phyloP scores from a whole-genome alignment of 2,113 vertebrate species.

The Apeltes quadracus region DNA sequence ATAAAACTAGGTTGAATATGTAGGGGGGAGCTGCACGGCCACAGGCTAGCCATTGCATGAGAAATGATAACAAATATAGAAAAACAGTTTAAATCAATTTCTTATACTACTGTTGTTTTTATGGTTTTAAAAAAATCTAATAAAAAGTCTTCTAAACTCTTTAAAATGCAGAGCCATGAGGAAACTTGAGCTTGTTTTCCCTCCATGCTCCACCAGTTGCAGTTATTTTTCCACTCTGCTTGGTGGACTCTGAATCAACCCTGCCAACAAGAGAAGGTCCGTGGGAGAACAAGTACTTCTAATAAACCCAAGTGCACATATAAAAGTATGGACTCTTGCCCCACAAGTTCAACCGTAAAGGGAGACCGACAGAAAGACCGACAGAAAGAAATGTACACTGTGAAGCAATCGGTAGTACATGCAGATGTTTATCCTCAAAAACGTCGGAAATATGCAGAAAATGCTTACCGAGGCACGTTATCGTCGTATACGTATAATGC shows the following conservation, averaged over 20 bases:
- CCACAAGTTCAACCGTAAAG: slow-evolving; percentile 30
- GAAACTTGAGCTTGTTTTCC: background rate
- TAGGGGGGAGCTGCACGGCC: background rate
- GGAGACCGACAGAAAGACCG: slow-evolving; percentile 7
- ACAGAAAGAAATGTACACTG: slow-evolving; percentile 21
- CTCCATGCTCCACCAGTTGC: background rate
- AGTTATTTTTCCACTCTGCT: background rate
- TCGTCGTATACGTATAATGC: background rate
- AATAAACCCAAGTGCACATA: slow-evolving; percentile 5
- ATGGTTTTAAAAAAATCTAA: background rate
- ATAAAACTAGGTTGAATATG: background rate
- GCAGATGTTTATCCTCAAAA: slow-evolving; percentile 37
- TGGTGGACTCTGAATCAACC: background rate
- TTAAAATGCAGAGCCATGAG: background rate
- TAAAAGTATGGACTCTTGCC: slow-evolving; percentile 13
- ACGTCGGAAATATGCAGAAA: slow-evolving; percentile 42
- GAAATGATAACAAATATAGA: background rate
- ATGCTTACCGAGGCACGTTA: slow-evolving; percentile 36
- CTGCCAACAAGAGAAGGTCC: slow-evolving; percentile 28
- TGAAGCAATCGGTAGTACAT: slow-evolving; percentile 15
- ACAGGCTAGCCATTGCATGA: background rate
- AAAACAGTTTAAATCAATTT: background rate
- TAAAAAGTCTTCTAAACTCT: background rate
- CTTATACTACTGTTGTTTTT: background rate
- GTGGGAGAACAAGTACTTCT: background rate